Percentiles rank a stretch among this genome's conserved stretches.
These are phyloP conservation scores for Theodoxus fluviatilis DNA, from an alignment of 2,888 invertebrate genomes.

Conservation along the genomic window DNA sequence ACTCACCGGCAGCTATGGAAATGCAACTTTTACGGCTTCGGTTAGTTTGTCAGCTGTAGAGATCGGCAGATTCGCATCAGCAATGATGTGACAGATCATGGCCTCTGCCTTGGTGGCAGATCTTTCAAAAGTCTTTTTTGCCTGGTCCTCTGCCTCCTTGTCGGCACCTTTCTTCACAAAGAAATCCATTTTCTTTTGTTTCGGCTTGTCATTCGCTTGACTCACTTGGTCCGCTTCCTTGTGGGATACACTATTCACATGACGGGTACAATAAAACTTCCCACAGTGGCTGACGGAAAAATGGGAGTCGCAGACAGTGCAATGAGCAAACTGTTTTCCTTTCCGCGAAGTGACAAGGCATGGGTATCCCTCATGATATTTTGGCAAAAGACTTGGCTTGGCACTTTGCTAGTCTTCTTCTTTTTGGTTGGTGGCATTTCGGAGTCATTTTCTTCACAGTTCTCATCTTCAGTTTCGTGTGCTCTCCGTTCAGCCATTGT, in stretches of 20 bases:
- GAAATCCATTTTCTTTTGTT: not conserved
- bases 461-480: too few relatives aligned
- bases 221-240: not conserved
- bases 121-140: too few relatives aligned
- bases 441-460: too few relatives aligned
- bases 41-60: not conserved
- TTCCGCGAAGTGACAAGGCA: constrained; percentile 2
- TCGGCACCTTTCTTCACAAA: not conserved
- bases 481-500: too few relatives aligned
- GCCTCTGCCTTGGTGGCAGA: too few relatives aligned
- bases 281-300: not conserved
- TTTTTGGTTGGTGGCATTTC: too few relatives aligned
- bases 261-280: not conserved
- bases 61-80: not conserved
- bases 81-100: not conserved
- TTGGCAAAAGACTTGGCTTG: not conserved
- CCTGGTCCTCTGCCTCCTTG: too few relatives aligned
- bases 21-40: constrained; percentile 2
- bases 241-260: not conserved
- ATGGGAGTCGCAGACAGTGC: not conserved
- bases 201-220: not conserved
- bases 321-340: not conserved
- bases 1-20: not conserved
- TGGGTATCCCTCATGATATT: not conserved
- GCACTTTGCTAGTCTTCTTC: not conserved